Percentiles rank a stretch among this genome's conserved stretches.
Conservation (phyloP, 64 coral and sea anemone species). For the Porites lutea region DNA sequence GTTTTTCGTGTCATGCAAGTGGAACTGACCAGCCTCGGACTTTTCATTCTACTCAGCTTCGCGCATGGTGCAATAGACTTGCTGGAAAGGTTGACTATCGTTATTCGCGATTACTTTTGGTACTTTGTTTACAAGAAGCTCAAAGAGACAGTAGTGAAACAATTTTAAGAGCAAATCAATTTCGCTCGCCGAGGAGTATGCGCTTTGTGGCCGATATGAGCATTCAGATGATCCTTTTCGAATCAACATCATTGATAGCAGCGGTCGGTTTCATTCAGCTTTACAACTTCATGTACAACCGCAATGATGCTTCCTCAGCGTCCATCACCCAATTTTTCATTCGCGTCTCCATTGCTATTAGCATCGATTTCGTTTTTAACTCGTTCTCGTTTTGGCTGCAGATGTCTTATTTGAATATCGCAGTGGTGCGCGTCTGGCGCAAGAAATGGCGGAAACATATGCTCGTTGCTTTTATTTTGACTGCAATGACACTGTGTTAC, state of each 20-base stretch:
- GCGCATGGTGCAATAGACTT: slow-evolving; percentile 71
- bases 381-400: slow-evolving; percentile 71
- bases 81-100: slow-evolving; percentile 74
- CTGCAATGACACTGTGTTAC: slow-evolving; percentile 57
- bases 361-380: slow-evolving; percentile 77
- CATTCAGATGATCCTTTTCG: slow-evolving; percentile 76
- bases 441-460: slow-evolving; percentile 66
- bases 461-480: slow-evolving; percentile 60
- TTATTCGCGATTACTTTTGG: slow-evolving; percentile 76
- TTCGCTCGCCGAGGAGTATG: slow-evolving; percentile 71
- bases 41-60: slow-evolving; percentile 67
- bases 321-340: slow-evolving; percentile 41
- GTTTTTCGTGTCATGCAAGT: slow-evolving; percentile 81
- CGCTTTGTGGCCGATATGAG: slow-evolving; percentile 83
- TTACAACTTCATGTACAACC: slow-evolving; percentile 64
- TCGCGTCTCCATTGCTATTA: slow-evolving; percentile 44
- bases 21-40: slow-evolving; percentile 54
- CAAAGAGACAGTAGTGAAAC: not conserved
- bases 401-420: slow-evolving; percentile 65
- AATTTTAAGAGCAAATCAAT: slow-evolving; percentile 17
- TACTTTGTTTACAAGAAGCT: slow-evolving; percentile 74
- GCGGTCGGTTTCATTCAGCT: slow-evolving; percentile 78
- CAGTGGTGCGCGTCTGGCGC: slow-evolving; percentile 57
- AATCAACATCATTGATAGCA: slow-evolving; percentile 75
- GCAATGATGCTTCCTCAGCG: not conserved